Evolutionary conservation across 2,797 vertebrate genomes (phyloP), one percentile per base, ranked within the genome.

Genomic region (Typhlichthys eigenmanni): DNA sequence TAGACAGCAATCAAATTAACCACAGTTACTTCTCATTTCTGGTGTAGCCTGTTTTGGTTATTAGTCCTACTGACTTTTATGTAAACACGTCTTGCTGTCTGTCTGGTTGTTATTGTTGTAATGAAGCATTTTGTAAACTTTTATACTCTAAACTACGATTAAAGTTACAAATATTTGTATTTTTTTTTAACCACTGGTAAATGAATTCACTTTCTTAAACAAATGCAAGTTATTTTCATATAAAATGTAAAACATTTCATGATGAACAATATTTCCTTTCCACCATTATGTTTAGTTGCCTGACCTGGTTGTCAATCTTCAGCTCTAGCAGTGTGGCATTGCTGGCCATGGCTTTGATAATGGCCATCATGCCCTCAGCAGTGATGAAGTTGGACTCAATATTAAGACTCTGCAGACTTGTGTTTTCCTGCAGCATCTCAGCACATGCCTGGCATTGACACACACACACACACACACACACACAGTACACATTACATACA

Each of bases 361-460:
- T 84, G 1, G 94, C 92, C 93, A 91, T 92, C 92, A 99, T 96
- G 45, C 96, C 97, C 0, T 93, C 77, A 0, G 93, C 86, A 47
- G 94, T 97, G 83, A 99, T 98, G 89, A 99, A 99, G 91, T 99
- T 99, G 64, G 97, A 99, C 76, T 98, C 96, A 0, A 99, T 92
- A 75, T 98, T 99, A 85, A 99, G 94, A 88, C 92, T 96, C 89
- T 93, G 90, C 65, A 99, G 90, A 64, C 89, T 93, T 66, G 88
- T 94, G 88, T 99, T 99, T 69, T 92, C 92, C 76, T 87, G 88
- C 80, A 99, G 85, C 97, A 99, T 99, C 86, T 95, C 95, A 0
- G 96, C 96, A 69, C 96, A 91, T 0, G 95, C 95, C 97, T 98
- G 87, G 0, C 1, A 14, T 48, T 54, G 12, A 55, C 13, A 48